A percentile compares a stretch with the other conserved stretches of the same genome.
phyloP scores from a whole-genome alignment of 2,113 vertebrate genomes.

The Orientallactaga bullata region DNA sequence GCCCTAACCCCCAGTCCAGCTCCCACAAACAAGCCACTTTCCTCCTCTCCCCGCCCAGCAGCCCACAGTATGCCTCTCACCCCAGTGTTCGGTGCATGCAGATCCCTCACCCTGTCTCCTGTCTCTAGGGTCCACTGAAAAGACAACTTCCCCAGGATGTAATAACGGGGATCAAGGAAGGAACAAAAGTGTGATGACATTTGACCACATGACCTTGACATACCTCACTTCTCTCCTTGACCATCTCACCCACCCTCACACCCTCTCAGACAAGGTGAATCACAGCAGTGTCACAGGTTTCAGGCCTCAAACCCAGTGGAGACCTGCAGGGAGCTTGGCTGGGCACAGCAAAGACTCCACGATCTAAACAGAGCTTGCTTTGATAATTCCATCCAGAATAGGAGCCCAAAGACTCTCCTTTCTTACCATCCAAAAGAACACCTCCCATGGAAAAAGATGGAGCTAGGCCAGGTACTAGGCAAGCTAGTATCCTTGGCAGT shows the following conservation, averaged over 20 bases:
- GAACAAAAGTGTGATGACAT: not conserved
- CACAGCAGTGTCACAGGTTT: not conserved
- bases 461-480: not conserved
- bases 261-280: not conserved
- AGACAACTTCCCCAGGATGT: not conserved
- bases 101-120: not conserved
- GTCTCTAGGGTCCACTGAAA: not conserved
- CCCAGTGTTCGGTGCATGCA: not conserved
- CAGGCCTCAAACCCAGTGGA: not conserved
- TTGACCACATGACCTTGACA: not conserved
- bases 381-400: not conserved
- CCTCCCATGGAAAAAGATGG: not conserved
- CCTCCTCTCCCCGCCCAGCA: not conserved
- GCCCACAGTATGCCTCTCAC: not conserved
- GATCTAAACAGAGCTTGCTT: constrained; percentile 8
- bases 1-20: not conserved
- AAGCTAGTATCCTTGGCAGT: not conserved
- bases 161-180: not conserved
- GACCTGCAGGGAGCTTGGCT: not conserved
- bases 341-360: not conserved
- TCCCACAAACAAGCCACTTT: not conserved
- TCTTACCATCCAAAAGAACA: not conserved
- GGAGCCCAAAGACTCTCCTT: not conserved
- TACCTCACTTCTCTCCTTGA: not conserved
- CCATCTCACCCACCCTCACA: not conserved